A percentile compares a stretch with the other conserved stretches of the same genome.
phyloP scores from a whole-genome alignment of 2,888 invertebrate genomes.

The Hypena proboscidalis region DNA sequence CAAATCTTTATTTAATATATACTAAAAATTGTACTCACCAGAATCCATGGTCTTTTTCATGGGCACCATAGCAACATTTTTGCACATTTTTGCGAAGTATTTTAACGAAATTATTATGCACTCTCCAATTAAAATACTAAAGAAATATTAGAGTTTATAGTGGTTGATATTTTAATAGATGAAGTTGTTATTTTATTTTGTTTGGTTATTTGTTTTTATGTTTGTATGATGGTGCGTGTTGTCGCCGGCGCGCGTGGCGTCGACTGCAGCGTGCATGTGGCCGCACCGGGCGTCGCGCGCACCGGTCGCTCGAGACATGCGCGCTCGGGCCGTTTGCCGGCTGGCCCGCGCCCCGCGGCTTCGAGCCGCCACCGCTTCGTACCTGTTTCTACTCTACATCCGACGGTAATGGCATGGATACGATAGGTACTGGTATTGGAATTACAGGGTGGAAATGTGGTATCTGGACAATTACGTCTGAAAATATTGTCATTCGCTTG shows the following conservation, averaged over 20 bases:
- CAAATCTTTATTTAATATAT: neutral
- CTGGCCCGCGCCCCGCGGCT: neutral
- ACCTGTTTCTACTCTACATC: neutral
- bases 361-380: neutral
- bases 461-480: too few relatives aligned
- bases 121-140: conserved; percentile 5
- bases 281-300: conserved; percentile 6
- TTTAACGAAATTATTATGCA: conserved; percentile 39
- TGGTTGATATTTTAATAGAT: conserved; percentile 12
- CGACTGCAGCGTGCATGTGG: conserved; percentile 42
- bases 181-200: conserved; percentile 19
- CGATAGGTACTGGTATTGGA: too few relatives aligned
- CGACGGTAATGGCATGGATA: neutral
- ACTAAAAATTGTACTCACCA: conserved; percentile 55
- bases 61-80: conserved; percentile 67
- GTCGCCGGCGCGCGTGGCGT: conserved; percentile 37
- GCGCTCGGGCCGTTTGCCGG: neutral
- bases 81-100: conserved; percentile 66
- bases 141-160: neutral
- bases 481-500: too few relatives aligned
- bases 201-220: conserved; percentile 33
- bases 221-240: conserved; percentile 25
- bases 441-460: too few relatives aligned
- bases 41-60: conserved; percentile 61
- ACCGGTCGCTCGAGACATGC: conserved; percentile 2